Evolutionary conservation across 2,888 invertebrate genomes (phyloP).

Genomic region (Linyphia triangularis): DNA sequence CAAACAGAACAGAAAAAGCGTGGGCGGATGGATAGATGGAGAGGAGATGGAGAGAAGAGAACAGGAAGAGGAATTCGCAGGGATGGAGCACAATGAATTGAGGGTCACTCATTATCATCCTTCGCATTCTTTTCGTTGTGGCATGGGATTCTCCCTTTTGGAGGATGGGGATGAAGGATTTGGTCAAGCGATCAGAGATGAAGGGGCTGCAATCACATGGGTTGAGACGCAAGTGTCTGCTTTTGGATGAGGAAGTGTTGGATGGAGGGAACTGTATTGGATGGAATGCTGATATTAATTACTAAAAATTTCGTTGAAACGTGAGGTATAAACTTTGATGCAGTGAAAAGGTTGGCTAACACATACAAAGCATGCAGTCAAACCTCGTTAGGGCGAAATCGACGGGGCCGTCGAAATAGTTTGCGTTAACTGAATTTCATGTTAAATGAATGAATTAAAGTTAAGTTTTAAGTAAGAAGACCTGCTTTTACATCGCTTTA

Average conservation of each 20-base stretch:
- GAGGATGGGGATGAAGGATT: slow-evolving; percentile 28
- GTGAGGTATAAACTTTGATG: no score
- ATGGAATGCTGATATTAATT: no score
- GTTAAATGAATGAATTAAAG: no score
- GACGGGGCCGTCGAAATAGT: no score
- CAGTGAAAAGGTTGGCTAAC: no score
- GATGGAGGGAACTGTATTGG: no score
- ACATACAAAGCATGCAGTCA: no score
- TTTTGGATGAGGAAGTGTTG: background rate
- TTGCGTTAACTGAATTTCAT: no score
- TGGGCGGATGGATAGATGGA: background rate
- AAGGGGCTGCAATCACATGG: background rate
- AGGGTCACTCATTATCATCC: slow-evolving; percentile 73
- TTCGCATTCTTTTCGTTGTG: slow-evolving; percentile 66
- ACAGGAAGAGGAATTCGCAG: slow-evolving; percentile 46
- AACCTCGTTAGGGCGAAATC: no score
- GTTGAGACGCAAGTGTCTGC: background rate
- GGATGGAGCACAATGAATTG: slow-evolving; percentile 63
- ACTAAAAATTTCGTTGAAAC: no score
- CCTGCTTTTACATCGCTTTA: no score
- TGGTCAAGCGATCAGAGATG: slow-evolving; percentile 53
- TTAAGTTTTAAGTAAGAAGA: no score
- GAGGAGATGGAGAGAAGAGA: background rate
- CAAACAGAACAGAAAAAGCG: slow-evolving; percentile 53
- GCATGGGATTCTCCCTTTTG: slow-evolving; percentile 2